These are phyloP conservation scores for Oligia latruncula DNA, from an alignment of 2,888 invertebrate species.

Conservation along the genomic window DNA sequence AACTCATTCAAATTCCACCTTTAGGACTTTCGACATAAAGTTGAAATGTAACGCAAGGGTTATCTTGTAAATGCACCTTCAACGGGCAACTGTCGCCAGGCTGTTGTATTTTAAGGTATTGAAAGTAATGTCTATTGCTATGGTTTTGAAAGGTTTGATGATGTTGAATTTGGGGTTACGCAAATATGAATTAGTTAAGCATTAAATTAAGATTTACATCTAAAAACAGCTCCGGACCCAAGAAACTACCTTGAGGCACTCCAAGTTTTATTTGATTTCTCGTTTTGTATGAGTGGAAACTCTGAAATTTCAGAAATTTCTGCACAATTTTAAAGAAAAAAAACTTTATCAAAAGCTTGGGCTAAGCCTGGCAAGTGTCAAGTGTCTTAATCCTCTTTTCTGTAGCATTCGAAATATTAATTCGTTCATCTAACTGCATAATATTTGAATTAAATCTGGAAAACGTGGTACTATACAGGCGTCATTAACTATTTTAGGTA, in stretches of 20 bases:
- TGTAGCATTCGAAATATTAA: background rate
- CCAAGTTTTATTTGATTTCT: background rate
- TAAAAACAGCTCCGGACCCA: background rate
- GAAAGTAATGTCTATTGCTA: slow-evolving; percentile 32
- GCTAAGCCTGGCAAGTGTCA: background rate
- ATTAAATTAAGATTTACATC: background rate
- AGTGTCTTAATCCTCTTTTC: background rate
- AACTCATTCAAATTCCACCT: slow-evolving; percentile 38
- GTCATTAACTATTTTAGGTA: no score
- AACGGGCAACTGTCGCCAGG: slow-evolving; percentile 61
- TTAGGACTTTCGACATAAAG: slow-evolving; percentile 17
- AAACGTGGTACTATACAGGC: background rate
- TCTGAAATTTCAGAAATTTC: background rate
- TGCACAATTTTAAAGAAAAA: background rate
- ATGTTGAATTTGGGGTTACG: background rate
- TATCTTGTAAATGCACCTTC: slow-evolving; percentile 32
- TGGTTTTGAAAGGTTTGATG: slow-evolving; percentile 6
- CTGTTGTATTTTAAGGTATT: slow-evolving; percentile 55
- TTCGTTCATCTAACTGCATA: background rate
- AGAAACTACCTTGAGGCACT: background rate
- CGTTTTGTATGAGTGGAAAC: background rate
- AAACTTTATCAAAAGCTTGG: background rate
- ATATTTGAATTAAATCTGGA: background rate
- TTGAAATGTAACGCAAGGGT: slow-evolving; percentile 12
- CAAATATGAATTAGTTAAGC: slow-evolving; percentile 1